Base-by-base conservation (phyloP, 2,888 invertebrate species). In the Oligia fasciuncula region DNA sequence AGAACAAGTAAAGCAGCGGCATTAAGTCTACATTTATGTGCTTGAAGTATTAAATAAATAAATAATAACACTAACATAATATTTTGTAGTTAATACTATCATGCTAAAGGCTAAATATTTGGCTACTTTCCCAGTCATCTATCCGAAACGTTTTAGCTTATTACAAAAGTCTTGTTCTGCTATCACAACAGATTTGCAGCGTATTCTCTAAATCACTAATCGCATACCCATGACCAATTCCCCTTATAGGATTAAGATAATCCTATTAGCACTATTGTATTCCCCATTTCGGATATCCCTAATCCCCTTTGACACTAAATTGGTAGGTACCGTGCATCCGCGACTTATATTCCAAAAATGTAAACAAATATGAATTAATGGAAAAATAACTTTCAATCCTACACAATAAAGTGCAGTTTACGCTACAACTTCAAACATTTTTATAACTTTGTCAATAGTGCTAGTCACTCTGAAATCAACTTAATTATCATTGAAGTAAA, bases 221-320 rank as follows among this genome's bases (percentile, higher is more conserved):
- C 17, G 23, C 13, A 17, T 14, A 5, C 19, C 19, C 13, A 51
- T 5, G 54, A 13, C 49, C 3, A 19, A 65, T 77, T 51, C 19
- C 13, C 5, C 0, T 73, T 72, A 69, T 72, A 49, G 66, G 76
- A 71, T 85, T 68, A 71, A 4, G 6, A 40, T 60, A 85, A 85
- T 76, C 76, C 46, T 0, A 49, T 75, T 43, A 29, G 9, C 57
- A 67, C 46, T 69, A 67, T 68, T 85, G 62, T 76, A 54, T 43
- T 60, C 63, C n/a, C 46, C 2, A 43, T 67, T 71, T 2, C 14
- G 60, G 71, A 85, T 74, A 69, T 74, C 17, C n/a, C 2, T 77
- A 68, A 81, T 77, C 63, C 65, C n/a, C 2, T 70, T 67, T 66
- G 29, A 66, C 35, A 68, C 60, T 71, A n/a, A 77, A 74, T 40